A percentile compares a stretch with the other conserved stretches of the same genome.
Evolutionary conservation across 2,113 vertebrate species (phyloP).

Genomic region (Lonchura striata): DNA sequence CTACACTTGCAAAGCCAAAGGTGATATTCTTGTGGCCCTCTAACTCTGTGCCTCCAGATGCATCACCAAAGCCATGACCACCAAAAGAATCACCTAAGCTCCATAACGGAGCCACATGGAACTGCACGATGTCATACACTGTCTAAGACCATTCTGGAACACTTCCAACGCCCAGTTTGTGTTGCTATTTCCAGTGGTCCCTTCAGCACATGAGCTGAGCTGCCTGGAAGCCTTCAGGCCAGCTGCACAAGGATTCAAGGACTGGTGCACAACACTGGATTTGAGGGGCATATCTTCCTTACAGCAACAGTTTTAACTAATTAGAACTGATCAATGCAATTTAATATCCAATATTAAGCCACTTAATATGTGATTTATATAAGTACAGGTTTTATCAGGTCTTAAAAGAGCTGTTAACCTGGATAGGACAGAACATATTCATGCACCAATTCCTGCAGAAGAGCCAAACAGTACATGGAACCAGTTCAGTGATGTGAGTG

Average conservation of each 20-base stretch:
- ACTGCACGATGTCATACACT: neutral
- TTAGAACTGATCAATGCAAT: neutral
- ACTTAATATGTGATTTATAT: neutral
- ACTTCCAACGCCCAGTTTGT: fast-evolving
- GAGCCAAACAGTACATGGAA: neutral
- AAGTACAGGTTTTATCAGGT: neutral
- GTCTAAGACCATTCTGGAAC: fast-evolving
- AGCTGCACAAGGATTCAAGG: neutral
- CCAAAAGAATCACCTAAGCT: neutral
- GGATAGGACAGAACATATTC: neutral
- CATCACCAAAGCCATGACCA: fast-evolving
- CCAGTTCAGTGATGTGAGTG: neutral
- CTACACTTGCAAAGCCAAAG: fast-evolving
- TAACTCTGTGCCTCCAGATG: neutral
- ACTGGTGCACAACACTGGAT: neutral
- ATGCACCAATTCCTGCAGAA: neutral
- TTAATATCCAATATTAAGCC: neutral
- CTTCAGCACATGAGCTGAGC: neutral
- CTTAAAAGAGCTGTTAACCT: neutral
- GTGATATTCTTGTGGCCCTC: fast-evolving
- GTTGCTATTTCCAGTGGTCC: neutral
- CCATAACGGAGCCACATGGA: too few relatives aligned
- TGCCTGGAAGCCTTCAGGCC: neutral
- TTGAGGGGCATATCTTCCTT: neutral
- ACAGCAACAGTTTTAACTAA: neutral